Conservation (phyloP, 1,140 invertebrate genomes). For the Cotesia chilonis region DNA sequence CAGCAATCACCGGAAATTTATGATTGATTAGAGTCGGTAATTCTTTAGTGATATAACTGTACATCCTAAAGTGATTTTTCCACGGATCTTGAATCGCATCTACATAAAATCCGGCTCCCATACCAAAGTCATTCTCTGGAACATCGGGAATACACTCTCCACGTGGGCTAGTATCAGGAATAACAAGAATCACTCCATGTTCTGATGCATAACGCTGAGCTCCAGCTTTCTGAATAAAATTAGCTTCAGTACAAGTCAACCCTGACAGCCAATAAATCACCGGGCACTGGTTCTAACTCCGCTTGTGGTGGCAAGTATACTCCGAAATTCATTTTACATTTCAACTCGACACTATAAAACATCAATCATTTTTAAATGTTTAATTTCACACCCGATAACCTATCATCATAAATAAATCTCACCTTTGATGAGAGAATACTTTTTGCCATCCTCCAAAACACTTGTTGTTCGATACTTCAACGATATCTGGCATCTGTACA, state of each 20-base stretch:
- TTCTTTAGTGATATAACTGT: slow-evolving; percentile 93
- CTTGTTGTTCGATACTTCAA: slow-evolving; percentile 75
- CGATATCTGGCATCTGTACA: slow-evolving; percentile 61
- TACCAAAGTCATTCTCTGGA: slow-evolving; percentile 95
- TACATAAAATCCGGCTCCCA: slow-evolving; percentile 95
- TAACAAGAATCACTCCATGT: slow-evolving; percentile 84
- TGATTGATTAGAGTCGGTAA: slow-evolving; percentile 79
- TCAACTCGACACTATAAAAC: slow-evolving; percentile 73
- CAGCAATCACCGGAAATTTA: slow-evolving; percentile 74
- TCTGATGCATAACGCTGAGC: slow-evolving; percentile 88
- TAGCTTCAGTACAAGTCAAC: slow-evolving; percentile 94
- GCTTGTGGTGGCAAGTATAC: slow-evolving; percentile 85
- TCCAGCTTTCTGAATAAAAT: slow-evolving; percentile 95
- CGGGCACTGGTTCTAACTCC: slow-evolving; percentile 75
- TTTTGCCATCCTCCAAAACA: slow-evolving; percentile 86
- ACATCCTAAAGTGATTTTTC: slow-evolving; percentile 96
- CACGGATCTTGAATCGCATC: slow-evolving; percentile 92
- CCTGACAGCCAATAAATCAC: slow-evolving; percentile 95
- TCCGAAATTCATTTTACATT: slow-evolving; percentile 94
- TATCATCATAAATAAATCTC: slow-evolving; percentile 30
- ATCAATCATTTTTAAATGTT: slow-evolving; percentile 12
- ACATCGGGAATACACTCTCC: slow-evolving; percentile 89
- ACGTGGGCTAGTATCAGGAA: slow-evolving; percentile 95
- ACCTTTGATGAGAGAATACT: slow-evolving; percentile 85
- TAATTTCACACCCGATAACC: background rate